Percentiles rank a stretch among this genome's conserved stretches.
Conservation (phyloP, 37 sponge, comb jelly and placozoan species). For the Ianthella basta region DNA sequence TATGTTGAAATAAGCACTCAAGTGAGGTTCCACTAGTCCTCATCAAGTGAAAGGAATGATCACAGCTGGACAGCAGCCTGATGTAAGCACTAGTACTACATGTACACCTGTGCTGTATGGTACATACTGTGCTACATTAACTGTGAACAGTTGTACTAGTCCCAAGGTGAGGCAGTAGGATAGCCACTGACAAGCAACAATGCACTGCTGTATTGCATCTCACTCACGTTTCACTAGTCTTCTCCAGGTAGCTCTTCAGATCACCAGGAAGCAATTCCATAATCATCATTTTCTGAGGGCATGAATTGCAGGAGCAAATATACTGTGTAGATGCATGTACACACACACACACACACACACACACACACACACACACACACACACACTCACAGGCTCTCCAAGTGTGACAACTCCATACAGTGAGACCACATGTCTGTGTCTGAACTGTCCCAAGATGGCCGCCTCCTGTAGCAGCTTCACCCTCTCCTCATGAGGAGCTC, state of each 20-base stretch:
- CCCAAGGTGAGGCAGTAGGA: too few relatives aligned
- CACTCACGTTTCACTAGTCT: not conserved
- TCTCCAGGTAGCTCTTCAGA: not conserved
- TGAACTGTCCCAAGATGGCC: slow-evolving; percentile 11
- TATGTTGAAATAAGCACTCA: not conserved
- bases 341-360: too few relatives aligned
- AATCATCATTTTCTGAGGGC: slow-evolving; percentile 10
- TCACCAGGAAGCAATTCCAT: not conserved
- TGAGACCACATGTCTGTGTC: slow-evolving; percentile 18
- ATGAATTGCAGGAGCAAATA: too few relatives aligned
- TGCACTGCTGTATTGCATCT: not conserved
- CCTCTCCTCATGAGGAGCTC: slow-evolving; percentile 15
- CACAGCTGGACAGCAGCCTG: too few relatives aligned
- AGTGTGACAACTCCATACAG: not conserved
- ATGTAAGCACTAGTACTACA: too few relatives aligned
- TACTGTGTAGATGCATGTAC: too few relatives aligned
- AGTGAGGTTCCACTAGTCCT: too few relatives aligned
- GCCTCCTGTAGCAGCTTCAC: slow-evolving; percentile 10
- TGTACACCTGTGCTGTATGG: too few relatives aligned
- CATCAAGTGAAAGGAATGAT: too few relatives aligned
- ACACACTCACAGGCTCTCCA: slow-evolving; percentile 11
- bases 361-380: too few relatives aligned
- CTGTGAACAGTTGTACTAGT: too few relatives aligned
- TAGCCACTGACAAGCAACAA: not conserved
- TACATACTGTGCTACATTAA: too few relatives aligned